Evolutionary conservation across 92 coral and sea anemone genomes (phyloP).

Genomic region (Phenganax stokvisi): DNA sequence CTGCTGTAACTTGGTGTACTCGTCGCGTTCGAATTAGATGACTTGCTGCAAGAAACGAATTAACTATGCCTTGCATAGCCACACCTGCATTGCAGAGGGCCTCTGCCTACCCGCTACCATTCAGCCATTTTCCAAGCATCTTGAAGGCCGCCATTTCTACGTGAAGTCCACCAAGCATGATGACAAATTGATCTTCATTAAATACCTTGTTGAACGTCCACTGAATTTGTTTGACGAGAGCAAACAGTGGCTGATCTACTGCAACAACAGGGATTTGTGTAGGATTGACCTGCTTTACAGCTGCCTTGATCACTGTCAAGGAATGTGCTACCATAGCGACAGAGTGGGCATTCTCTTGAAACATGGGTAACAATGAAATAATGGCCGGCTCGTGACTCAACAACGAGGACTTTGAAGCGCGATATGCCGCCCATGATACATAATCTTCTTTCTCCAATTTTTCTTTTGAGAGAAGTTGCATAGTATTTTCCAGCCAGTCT

Average conservation of each 20-base stretch:
- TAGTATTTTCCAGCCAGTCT: constrained; percentile 31
- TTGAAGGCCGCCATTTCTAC: constrained; percentile 48
- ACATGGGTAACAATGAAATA: constrained; percentile 32
- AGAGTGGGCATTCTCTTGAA: constrained; percentile 44
- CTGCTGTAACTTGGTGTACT: constrained; percentile 56
- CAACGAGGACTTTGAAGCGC: constrained; percentile 22
- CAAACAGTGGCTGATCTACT: constrained; percentile 50
- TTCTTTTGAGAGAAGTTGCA: constrained; percentile 11
- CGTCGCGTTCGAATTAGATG: constrained; percentile 51
- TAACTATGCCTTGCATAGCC: constrained; percentile 26
- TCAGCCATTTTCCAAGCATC: constrained; percentile 44
- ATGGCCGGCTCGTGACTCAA: constrained; percentile 35
- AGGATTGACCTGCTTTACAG: constrained; percentile 42
- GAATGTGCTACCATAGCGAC: constrained; percentile 55
- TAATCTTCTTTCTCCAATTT: constrained; percentile 30
- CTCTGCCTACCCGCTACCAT: constrained; percentile 45
- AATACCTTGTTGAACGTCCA: constrained; percentile 28
- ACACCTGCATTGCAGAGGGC: constrained; percentile 39
- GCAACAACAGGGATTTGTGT: constrained; percentile 43
- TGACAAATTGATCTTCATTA: constrained; percentile 34
- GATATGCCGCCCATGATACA: constrained; percentile 41
- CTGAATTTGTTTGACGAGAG: constrained; percentile 55
- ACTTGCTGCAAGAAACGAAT: constrained; percentile 22
- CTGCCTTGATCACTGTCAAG: constrained; percentile 41
- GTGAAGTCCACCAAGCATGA: constrained; percentile 47